Base-by-base conservation (phyloP, 37 sponge, comb jelly and placozoan genomes). In the Tethya wilhelma region DNA sequence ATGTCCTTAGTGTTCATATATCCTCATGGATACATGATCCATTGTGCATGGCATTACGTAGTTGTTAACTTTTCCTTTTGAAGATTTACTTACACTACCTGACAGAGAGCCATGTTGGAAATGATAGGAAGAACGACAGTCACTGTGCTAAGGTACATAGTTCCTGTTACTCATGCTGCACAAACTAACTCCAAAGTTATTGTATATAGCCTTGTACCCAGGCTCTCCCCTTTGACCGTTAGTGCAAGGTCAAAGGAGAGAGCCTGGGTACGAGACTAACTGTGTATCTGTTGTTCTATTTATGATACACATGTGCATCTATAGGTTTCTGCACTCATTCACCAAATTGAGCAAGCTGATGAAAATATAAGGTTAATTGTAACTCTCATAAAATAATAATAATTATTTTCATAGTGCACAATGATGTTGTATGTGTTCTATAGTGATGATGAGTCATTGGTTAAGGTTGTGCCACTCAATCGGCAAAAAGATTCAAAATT, bases 341-440 rank as follows among this genome's bases (percentile, higher is more conserved):
- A 84, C 29, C 70, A 69, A 37, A 77, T 84, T 60, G 85, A 84
- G 37, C 62, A 77, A 11, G 26, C 25, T 23, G 49, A 20, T 60
- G 85, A 69, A 14, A 77, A 59, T 53, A 68, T 77, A 26, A 84
- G 77, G 84, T 84, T 38, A 14, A 49, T 34, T 0, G 0, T 40
- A 23, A 26, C 20, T 42, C 11, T 17, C 1, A 56, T 49, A 2
- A 42, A 42, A 46, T 31, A 45, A 44, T 11, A 4, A 4, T 45
- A 46, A 8, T 8, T 44, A 42, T 71, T 39, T 36, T 12, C 7
- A 67, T n/a, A n/a, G n/a, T n/a, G n/a, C n/a, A n/a, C n/a, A n/a
- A n/a, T n/a, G n/a, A n/a, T n/a, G n/a, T n/a, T n/a, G n/a, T n/a
- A n/a, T n/a, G n/a, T n/a, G n/a, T n/a, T 30, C 43, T 56, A 1